Evolutionary conservation across 1,140 invertebrate genomes (phyloP).

Genomic region (Mercenaria mercenaria): DNA sequence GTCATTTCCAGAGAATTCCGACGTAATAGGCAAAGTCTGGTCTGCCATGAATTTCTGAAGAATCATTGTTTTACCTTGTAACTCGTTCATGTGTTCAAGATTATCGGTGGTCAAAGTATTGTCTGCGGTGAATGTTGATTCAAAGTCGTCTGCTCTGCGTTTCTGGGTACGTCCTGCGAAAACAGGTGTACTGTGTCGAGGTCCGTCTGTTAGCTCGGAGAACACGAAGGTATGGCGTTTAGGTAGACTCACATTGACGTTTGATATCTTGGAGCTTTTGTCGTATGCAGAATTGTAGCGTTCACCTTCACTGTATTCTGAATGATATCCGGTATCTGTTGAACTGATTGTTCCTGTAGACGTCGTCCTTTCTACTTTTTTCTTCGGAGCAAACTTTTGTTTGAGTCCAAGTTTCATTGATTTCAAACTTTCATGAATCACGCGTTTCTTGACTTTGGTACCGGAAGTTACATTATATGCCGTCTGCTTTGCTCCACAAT

Average conservation of each 20-base stretch:
- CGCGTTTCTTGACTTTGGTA: not conserved
- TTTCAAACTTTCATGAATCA: not conserved
- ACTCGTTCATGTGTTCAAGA: slow-evolving; percentile 16
- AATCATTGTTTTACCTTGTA: slow-evolving; percentile 38
- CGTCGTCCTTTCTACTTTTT: not conserved
- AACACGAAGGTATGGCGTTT: not conserved
- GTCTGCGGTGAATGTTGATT: not conserved
- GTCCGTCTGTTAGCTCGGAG: not conserved
- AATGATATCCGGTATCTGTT: slow-evolving; percentile 57
- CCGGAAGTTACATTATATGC: not conserved
- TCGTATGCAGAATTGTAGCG: not conserved
- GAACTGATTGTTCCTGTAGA: slow-evolving; percentile 44
- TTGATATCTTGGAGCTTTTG: not conserved
- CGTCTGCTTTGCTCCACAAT: not conserved
- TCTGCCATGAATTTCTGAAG: slow-evolving; percentile 62
- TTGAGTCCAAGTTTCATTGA: slow-evolving; percentile 43
- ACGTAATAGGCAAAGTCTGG: not conserved
- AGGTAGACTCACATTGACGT: not conserved
- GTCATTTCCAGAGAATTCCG: not conserved
- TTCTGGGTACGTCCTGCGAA: not conserved
- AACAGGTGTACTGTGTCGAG: slow-evolving; percentile 53
- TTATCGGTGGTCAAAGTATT: not conserved
- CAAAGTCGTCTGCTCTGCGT: slow-evolving; percentile 16
- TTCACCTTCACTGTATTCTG: slow-evolving; percentile 7
- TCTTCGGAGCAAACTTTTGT: slow-evolving; percentile 29